Base-by-base conservation (phyloP, 1,140 invertebrate species). In the Drosophila novamexicana region DNA sequence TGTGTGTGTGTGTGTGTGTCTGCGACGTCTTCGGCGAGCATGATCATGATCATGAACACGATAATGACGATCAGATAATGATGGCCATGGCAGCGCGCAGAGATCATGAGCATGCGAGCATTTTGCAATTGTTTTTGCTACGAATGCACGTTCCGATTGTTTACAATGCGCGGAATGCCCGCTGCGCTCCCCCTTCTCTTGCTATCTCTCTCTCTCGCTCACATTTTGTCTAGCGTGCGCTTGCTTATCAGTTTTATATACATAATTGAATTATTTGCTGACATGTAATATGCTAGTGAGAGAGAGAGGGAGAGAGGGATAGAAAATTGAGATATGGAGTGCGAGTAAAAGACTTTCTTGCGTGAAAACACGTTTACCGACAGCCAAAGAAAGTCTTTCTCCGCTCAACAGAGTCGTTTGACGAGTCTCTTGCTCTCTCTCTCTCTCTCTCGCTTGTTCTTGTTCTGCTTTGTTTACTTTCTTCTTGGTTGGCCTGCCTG, bases 41-140 rank as follows among this genome's bases (percentile, higher is more conserved):
- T 40, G 64, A 42, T 53, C 37, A 65, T 50, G 47, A 59, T 58
- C 42, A 67, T 66, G 73, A 66, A 68, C 59, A 68, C 66, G 18
- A 62, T 62, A 50, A 73, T 58, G 56, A 54, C 47, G n/a, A 44
- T 49, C 29, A 53, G 44, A 66, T 78, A 45, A 77, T 58, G 82
- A 63, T 86, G 82, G 67, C 59, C 75, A 44, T 75, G 79, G 76
- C 79, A 79, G 79, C 79, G 66, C 81, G 75, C 75, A 81, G 75
- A 88, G 75, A 82, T 82, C 81, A 81, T 70, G 70, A 80, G 56
- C 73, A 72, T 53, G 61, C 49, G 52, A 6, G 50, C 37, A 42
- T 47, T 56, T 64, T 37, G 42, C 72, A 57, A 75, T 70, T 59
- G 32, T 57, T 34, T 52, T 49, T 64, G 22, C 2, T 22, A 22